phyloP scores from a whole-genome alignment of 2,113 vertebrate genomes.

The Scomber scombrus region DNA sequence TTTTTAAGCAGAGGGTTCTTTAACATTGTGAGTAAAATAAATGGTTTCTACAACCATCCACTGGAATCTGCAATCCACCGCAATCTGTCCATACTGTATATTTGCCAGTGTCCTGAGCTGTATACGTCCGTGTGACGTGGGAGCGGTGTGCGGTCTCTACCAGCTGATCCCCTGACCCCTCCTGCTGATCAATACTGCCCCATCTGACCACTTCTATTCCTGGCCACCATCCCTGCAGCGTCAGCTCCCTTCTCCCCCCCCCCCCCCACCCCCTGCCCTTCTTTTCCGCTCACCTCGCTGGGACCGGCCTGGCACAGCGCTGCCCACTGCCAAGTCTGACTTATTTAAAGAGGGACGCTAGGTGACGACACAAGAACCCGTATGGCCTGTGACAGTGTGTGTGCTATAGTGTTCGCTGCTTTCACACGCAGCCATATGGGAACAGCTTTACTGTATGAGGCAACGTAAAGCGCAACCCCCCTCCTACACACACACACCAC shows the following conservation, averaged over 20 bases:
- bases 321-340: conserved; percentile 55
- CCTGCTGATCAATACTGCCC: conserved; percentile 74
- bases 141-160: conserved; percentile 29
- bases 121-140: conserved; percentile 38
- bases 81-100: background rate
- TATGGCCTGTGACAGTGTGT: conserved; percentile 2
- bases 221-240: conserved; percentile 63
- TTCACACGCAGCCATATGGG: background rate
- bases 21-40: background rate
- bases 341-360: conserved; percentile 49
- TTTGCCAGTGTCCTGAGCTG: conserved; percentile 15
- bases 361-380: conserved; percentile 14
- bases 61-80: no score
- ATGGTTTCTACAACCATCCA: no score
- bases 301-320: conserved; percentile 48
- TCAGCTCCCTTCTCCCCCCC: conserved; percentile 49
- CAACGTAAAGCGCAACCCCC: conserved; percentile 4
- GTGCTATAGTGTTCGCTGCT: conserved; percentile 7
- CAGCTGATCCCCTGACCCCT: conserved; percentile 56
- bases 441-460: background rate
- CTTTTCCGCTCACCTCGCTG: conserved; percentile 58
- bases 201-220: conserved; percentile 77
- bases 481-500: no score
- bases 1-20: no score
- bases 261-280: conserved; percentile 36